Base-by-base conservation (phyloP, 2,797 vertebrate genomes). In the Neosilurus mollespiculum region DNA sequence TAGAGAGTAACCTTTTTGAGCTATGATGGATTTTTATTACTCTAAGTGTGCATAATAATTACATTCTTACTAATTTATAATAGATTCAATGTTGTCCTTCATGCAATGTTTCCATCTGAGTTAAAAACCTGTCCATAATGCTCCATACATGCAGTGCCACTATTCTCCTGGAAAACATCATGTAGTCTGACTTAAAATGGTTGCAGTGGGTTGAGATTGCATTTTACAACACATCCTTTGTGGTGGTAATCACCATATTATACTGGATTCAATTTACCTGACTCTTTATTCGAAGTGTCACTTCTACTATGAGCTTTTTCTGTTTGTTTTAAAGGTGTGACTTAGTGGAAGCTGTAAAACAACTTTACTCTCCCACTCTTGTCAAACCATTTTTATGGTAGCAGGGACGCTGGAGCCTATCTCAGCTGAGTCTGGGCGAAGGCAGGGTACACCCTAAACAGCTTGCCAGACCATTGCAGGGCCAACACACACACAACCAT, bases 1-100 rank as follows among this genome's bases (percentile, higher is more conserved):
- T 86, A 93, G 22, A 77, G 56, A n/a, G 26, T 16, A 37, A 34
- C 30, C 7, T 59, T 77, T 76, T 90, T 92, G 92, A 92, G 88
- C 94, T 93, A 93, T 98, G 98, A 98, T 98, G 96, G 97, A 96
- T 97, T 97, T 94, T 96, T 97, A 96, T 97, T 97, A 96, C 96
- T 93, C 88, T 90, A 87, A 89, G 91, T 93, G 91, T 92, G 91
- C 91, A 88, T 90, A 91, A 96, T 95, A 97, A 97, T 98, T 97
- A 97, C 92, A 93, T 92, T 96, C 94, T 96, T 96, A 94, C 96
- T 97, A 96, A 95, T 96, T 95, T 96, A 94, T 93, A 92, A 96
- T 95, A 95, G 94, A 96, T 95, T 93, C 92, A 94, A 90, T 93
- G 91, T 95, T 95, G 95, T 95, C 95, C 95, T 93, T 92, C 87